These are phyloP conservation scores for Hippocampus kuda DNA, from an alignment of 2,797 vertebrate species.

Conservation along the genomic window DNA sequence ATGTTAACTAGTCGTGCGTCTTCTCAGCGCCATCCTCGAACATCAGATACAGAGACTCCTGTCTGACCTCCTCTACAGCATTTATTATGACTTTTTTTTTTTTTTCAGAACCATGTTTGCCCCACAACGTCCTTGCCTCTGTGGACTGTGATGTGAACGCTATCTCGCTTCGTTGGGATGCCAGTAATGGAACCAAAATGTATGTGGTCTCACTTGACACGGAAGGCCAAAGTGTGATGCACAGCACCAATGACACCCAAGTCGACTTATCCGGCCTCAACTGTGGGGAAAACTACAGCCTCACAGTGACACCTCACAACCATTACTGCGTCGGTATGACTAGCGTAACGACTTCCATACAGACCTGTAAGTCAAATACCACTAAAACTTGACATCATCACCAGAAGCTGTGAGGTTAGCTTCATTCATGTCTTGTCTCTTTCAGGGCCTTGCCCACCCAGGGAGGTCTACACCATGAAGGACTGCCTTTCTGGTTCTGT, in stretches of 20 bases:
- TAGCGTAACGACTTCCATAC: slow-evolving; percentile 20
- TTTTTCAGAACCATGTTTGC: slow-evolving; percentile 47
- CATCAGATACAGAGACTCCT: too few species aligned
- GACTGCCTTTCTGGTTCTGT: slow-evolving; percentile 47
- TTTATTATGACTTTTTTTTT: not conserved
- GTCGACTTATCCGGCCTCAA: slow-evolving; percentile 36
- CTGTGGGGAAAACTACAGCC: slow-evolving; percentile 55
- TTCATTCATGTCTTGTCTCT: not conserved
- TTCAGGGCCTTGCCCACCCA: slow-evolving; percentile 58
- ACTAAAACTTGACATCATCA: not conserved
- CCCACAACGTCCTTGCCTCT: slow-evolving; percentile 32
- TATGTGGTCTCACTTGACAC: slow-evolving; percentile 42
- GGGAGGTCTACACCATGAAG: slow-evolving; percentile 30
- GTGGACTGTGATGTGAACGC: slow-evolving; percentile 39
- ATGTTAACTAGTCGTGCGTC: too few species aligned
- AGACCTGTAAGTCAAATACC: slow-evolving; percentile 48
- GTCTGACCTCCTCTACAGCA: not conserved
- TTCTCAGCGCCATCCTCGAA: too few species aligned
- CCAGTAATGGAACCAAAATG: slow-evolving; percentile 22
- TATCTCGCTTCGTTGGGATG: slow-evolving; percentile 51
- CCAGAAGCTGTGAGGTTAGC: not conserved
- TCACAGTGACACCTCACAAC: slow-evolving; percentile 44
- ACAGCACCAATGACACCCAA: slow-evolving; percentile 29
- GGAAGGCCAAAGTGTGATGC: slow-evolving; percentile 1
- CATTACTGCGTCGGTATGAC: slow-evolving; percentile 39